Base-by-base conservation (phyloP, 2,888 invertebrate genomes). In the Thecocarcelia acutangulata region DNA sequence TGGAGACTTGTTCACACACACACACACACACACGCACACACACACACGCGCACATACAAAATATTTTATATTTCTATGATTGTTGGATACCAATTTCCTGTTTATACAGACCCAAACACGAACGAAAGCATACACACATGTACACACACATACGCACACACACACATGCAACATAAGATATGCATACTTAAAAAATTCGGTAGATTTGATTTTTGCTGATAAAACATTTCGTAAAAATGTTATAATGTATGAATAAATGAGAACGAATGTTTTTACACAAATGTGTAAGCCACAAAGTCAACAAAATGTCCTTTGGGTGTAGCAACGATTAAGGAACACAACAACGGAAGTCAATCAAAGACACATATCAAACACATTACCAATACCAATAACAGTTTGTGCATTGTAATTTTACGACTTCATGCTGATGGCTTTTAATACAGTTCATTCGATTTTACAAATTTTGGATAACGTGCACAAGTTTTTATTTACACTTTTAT, bases 271-370 rank as follows among this genome's bases (percentile, higher is more conserved):
- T 13, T n/a, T 46, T 56, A 24, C 40, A 73, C 11, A 50, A 59
- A 17, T 52, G 28, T 33, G 6, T 42, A 8, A 76, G 59, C 80
- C 83, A 78, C 70, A 78, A 70, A 83, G 61, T 63, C 19, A n/a
- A 74, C 66, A 63, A 86, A 87, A 87, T 86, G 87, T 88, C 88
- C 88, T 89, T 87, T 87, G 89, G 89, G 89, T 87, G 86, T 84
- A 87, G 87, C 88, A 88, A 88, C 89, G 89, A 88, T 89, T 88
- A 88, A 87, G 85, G 84, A 48, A 69, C 82, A 68, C 78, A 82
- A 75, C 46, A 85, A 83, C 87, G 88, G 87, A 88, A 87, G 88
- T 88, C 88, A 87, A 87, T 87, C 88, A 88, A 86, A 77, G 76
- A 61, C 76, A 79, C 72, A 50, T 80, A 70, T 77, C 69, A 63